Base-by-base conservation (phyloP, 2,797 vertebrate species). In the Oreochromis mossambicus region DNA sequence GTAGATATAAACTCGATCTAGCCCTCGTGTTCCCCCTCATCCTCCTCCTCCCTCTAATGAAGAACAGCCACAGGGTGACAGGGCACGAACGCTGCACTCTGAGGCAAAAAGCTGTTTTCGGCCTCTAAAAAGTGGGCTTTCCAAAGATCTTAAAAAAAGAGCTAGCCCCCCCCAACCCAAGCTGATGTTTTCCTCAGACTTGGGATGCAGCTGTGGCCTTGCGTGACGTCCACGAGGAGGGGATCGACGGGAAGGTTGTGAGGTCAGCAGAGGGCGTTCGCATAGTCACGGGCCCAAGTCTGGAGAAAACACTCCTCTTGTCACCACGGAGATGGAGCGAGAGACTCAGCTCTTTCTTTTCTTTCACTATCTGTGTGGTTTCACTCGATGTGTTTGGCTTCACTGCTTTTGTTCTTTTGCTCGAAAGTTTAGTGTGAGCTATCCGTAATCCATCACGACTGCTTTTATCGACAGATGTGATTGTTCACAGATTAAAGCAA, bases 181-280 rank as follows among this genome's bases (percentile, higher is more conserved):
- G 24, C 66, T n/a, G 26, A 43, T 75, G 84, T 56, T 76, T 85
- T 84, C 29, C 78, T 81, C 55, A 77, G 84, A 83, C 68, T 70
- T 87, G 87, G 87, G 92, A 95, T 88, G 91, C 95, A 96, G 95
- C 94, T 96, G 94, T 91, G 88, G 84, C 88, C 87, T 82, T 29
- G 70, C 77, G 78, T 92, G 89, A 93, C 80, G 63, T 87, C 75
- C 29, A 12, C 7, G 5, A 1, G 46, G 70, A 79, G 58, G 73
- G 75, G 75, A 81, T 89, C 46, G 81, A 77, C 9, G 41, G 82
- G 77, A 66, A 77, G 88, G 84, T 83, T 51, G 78, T 1, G 46
- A 80, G 91, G 92, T 94, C 91, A 77, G 73, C 75, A 81, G 84
- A 86, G 83, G 87, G 75, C 85, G 88, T 94, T 94, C 92, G 73